Conservation (phyloP, 1,140 invertebrate genomes). For the Hycleus phaleratus region DNA sequence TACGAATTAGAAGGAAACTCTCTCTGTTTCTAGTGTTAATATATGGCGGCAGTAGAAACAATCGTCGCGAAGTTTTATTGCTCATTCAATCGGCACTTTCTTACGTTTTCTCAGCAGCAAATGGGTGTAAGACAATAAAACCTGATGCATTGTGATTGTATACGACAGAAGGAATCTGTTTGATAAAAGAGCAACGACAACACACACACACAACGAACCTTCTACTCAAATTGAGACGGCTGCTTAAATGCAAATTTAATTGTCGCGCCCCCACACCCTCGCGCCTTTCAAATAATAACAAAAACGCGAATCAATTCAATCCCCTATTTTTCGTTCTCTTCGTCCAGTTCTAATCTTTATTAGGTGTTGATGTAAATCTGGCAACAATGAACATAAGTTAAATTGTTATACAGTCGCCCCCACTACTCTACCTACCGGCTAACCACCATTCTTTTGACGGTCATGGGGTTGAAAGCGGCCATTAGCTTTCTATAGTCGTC, state of each 20-base stretch:
- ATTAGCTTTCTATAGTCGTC: neutral
- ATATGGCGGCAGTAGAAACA: slow-evolving; percentile 37
- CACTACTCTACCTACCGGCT: neutral
- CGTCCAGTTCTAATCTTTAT: neutral
- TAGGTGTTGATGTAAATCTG: slow-evolving; percentile 8
- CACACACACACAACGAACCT: neutral
- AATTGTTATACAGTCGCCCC: slow-evolving; percentile 6
- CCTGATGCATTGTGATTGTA: slow-evolving; percentile 41
- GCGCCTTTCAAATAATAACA: no score
- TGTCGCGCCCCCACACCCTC: neutral
- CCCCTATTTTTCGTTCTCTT: no score
- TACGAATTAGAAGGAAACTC: slow-evolving; percentile 30
- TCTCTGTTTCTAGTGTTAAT: slow-evolving; percentile 32
- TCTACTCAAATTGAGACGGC: slow-evolving; percentile 31
- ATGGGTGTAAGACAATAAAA: slow-evolving; percentile 41
- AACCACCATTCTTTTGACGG: neutral
- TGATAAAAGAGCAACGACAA: slow-evolving; percentile 27
- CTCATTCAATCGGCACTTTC: slow-evolving; percentile 41
- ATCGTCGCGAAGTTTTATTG: slow-evolving; percentile 40
- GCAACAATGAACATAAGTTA: slow-evolving; percentile 14
- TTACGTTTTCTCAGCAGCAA: slow-evolving; percentile 38
- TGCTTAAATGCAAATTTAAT: slow-evolving; percentile 33
- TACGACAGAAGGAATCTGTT: slow-evolving; percentile 37
- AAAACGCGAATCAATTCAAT: no score
- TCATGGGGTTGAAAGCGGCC: slow-evolving; percentile 11